These are phyloP conservation scores for Ditula angustiorana DNA, from an alignment of 2,888 invertebrate genomes.

Conservation along the genomic window DNA sequence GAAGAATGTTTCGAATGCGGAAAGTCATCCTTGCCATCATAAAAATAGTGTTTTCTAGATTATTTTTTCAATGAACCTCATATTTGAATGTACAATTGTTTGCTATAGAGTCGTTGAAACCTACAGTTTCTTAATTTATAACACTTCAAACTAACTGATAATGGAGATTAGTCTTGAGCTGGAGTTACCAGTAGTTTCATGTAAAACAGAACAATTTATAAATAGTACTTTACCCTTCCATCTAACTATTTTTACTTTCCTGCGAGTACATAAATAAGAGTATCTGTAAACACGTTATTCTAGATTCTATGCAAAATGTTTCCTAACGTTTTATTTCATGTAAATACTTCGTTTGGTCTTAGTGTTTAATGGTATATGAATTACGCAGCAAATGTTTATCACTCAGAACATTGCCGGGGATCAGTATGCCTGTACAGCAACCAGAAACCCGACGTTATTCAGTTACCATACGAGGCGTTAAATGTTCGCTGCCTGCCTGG, in stretches of 20 bases:
- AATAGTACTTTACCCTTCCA: not conserved
- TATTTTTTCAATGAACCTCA: too few relatives aligned
- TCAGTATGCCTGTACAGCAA: not conserved
- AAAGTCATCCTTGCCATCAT: too few relatives aligned
- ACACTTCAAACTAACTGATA: too few relatives aligned
- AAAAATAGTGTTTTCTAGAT: too few relatives aligned
- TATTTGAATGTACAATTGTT: too few relatives aligned
- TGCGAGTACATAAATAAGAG: not conserved
- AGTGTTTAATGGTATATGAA: not conserved
- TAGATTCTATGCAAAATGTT: constrained; percentile 2
- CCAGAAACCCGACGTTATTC: not conserved
- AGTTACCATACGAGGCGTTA: too few relatives aligned
- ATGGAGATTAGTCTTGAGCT: not conserved
- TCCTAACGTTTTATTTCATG: not conserved
- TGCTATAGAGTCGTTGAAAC: too few relatives aligned
- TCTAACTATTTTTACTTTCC: constrained; percentile 1
- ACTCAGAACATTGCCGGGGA: not conserved
- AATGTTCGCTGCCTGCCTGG: too few relatives aligned
- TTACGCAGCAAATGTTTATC: not conserved
- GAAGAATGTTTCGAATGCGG: too few relatives aligned
- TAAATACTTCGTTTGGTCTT: not conserved
- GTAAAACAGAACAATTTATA: not conserved
- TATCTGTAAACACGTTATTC: constrained; percentile 6
- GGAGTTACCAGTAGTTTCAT: not conserved
- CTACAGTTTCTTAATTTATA: too few relatives aligned